These are phyloP conservation scores for Gasterosteus nipponicus DNA, from an alignment of 2,113 vertebrate genomes.

Conservation along the genomic window DNA sequence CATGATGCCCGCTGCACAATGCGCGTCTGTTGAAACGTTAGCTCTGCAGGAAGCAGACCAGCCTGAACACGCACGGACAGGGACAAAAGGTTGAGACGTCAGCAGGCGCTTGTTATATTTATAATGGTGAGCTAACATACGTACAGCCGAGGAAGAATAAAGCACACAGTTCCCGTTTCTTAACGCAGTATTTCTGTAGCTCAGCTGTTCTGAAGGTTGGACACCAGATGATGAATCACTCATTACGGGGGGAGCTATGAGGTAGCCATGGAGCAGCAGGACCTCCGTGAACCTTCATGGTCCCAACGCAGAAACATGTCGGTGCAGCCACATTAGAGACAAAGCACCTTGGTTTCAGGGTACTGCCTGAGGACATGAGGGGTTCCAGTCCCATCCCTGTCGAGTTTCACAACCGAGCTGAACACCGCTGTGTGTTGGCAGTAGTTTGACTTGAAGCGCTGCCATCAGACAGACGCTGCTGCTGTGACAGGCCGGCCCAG, in stretches of 20 bases:
- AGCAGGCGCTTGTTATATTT: background rate
- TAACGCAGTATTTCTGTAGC: background rate
- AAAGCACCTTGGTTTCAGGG: background rate
- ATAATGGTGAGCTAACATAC: background rate
- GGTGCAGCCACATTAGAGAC: background rate
- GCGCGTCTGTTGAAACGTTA: background rate
- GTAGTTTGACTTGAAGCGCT: background rate
- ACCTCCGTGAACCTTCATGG: background rate
- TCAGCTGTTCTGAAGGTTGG: background rate
- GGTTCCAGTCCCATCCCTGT: background rate
- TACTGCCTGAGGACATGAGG: conserved; percentile 14
- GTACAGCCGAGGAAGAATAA: background rate
- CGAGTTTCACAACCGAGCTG: background rate
- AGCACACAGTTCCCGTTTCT: background rate
- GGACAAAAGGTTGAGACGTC: background rate
- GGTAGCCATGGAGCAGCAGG: background rate
- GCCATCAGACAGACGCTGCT: background rate
- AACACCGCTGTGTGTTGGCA: background rate
- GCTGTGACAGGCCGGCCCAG: background rate
- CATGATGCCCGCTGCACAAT: no score
- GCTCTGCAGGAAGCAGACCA: background rate
- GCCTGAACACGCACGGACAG: background rate
- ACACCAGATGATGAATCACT: background rate
- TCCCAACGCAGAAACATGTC: background rate
- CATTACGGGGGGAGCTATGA: no score